A percentile compares a stretch with the other conserved stretches of the same genome.
Evolutionary conservation across 2,113 vertebrate species (phyloP).

Genomic region (Noctilio leporinus): DNA sequence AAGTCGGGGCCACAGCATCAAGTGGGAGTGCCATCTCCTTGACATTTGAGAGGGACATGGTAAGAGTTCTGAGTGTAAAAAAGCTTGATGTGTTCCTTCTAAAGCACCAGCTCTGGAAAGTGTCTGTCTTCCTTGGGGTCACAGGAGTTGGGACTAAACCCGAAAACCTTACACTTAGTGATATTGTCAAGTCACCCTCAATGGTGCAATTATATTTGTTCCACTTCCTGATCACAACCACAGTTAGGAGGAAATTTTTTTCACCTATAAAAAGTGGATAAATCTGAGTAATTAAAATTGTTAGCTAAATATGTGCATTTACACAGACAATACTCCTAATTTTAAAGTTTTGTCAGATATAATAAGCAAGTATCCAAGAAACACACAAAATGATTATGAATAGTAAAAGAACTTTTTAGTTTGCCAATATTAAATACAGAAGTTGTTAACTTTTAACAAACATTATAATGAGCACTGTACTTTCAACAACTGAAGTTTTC

Average conservation of each 20-base stretch:
- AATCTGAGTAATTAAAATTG: neutral
- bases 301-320: neutral
- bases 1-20: neutral
- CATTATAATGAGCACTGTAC: neutral
- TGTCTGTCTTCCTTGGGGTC: neutral
- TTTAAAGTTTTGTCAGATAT: neutral
- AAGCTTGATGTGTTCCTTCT: neutral
- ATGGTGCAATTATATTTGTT: neutral
- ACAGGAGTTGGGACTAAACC: neutral
- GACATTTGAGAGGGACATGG: neutral
- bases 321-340: neutral
- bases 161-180: neutral
- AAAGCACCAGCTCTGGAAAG: neutral
- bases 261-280: too few relatives aligned
- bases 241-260: neutral
- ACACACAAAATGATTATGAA: neutral
- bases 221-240: neutral
- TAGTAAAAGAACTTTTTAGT: neutral
- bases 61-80: neutral
- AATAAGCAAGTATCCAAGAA: slow-evolving; percentile 14
- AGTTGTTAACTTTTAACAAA: neutral
- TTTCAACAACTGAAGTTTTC: neutral
- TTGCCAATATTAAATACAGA: neutral
- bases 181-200: neutral
- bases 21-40: neutral